phyloP scores from a whole-genome alignment of 1,140 invertebrate species.

The Hycleus cichorii region DNA sequence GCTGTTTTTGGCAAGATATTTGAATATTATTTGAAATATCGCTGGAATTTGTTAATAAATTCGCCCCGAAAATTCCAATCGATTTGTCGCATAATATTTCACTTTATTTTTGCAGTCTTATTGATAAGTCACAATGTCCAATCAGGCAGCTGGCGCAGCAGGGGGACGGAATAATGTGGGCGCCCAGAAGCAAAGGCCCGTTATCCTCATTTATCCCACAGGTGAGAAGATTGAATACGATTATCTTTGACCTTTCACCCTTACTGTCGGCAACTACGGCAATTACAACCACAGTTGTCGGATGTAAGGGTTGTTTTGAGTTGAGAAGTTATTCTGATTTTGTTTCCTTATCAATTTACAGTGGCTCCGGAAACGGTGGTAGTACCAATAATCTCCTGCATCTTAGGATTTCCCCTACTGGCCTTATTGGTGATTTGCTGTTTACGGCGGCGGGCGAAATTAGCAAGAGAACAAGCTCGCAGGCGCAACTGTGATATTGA shows the following conservation, averaged over 20 bases:
- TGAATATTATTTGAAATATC: no score
- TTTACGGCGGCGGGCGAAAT: slow-evolving; percentile 68
- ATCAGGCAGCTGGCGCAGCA: neutral
- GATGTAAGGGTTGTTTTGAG: neutral
- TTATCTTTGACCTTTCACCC: slow-evolving; percentile 13
- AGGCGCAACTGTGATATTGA: slow-evolving; percentile 69
- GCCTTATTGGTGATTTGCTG: slow-evolving; percentile 82
- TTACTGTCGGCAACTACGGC: no score
- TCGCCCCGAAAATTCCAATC: no score
- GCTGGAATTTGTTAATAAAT: no score
- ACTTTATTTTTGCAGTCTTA: no score
- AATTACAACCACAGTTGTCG: neutral
- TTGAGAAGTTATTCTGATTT: neutral
- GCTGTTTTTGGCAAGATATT: no score
- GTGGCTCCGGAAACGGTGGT: slow-evolving; percentile 82
- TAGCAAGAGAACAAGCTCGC: slow-evolving; percentile 69
- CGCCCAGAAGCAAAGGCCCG: slow-evolving; percentile 43
- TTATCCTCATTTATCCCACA: slow-evolving; percentile 49
- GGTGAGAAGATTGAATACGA: slow-evolving; percentile 35
- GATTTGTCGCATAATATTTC: no score
- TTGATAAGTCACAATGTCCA: neutral
- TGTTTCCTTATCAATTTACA: slow-evolving; percentile 42
- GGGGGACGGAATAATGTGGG: slow-evolving; percentile 4
- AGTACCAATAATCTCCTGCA: slow-evolving; percentile 81
- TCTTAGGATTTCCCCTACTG: slow-evolving; percentile 77